These are phyloP conservation scores for Cantharis flavilabris DNA, from an alignment of 2,888 invertebrate species.

Conservation along the genomic window DNA sequence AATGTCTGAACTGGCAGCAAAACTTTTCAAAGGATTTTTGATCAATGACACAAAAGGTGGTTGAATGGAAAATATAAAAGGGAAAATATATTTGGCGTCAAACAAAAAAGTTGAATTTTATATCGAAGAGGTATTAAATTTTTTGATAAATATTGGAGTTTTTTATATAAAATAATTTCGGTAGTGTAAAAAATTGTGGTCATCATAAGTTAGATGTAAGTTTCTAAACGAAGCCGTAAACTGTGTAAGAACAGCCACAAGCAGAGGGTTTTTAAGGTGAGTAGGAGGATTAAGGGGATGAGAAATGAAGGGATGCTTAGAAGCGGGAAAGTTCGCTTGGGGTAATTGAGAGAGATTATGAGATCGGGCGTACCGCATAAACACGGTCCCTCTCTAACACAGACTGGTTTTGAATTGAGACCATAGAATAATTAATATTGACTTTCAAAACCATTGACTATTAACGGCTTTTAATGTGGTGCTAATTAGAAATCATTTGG, in stretches of 20 bases:
- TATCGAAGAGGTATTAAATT: background rate
- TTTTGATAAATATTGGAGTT: background rate
- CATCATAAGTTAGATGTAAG: background rate
- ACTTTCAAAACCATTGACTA: constrained; percentile 44
- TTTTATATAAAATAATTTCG: background rate
- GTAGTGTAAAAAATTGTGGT: background rate
- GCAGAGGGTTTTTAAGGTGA: constrained; percentile 35
- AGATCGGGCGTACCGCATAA: constrained; percentile 53
- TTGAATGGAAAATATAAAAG: constrained; percentile 6
- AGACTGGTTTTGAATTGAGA: constrained; percentile 52
- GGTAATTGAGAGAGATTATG: constrained; percentile 54
- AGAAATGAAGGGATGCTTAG: constrained; percentile 38
- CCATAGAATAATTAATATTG: constrained; percentile 53
- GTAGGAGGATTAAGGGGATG: constrained; percentile 28
- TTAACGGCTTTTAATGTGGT: constrained; percentile 42
- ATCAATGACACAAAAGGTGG: constrained; percentile 15
- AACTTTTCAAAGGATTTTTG: constrained; percentile 21
- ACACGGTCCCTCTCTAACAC: constrained; percentile 48
- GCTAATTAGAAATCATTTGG: constrained; percentile 35
- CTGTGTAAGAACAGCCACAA: constrained; percentile 40
- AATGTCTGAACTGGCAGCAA: constrained; percentile 3
- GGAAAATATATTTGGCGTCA: constrained; percentile 9
- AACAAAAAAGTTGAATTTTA: background rate
- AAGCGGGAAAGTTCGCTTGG: constrained; percentile 42
- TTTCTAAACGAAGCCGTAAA: constrained; percentile 37